Base-by-base conservation (phyloP, 2,797 vertebrate species). In the Pterois miles region DNA sequence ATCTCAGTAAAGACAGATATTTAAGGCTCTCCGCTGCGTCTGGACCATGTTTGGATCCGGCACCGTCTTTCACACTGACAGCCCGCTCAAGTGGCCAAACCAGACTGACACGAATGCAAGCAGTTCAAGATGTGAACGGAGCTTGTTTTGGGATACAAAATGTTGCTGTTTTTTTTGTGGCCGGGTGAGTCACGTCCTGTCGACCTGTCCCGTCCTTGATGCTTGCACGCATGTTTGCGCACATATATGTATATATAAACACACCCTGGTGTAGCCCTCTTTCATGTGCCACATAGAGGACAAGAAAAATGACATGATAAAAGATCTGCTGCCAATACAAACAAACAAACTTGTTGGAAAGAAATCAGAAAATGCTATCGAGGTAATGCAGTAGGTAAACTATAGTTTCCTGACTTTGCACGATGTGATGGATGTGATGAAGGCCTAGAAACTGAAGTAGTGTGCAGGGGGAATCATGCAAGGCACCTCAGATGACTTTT, bases 351-450 rank as follows among this genome's bases (percentile, higher is more conserved):
- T 27, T 57, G 40, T 14, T 20, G 33, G 59, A 22, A n/a, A 36
- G 18, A 74, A 57, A 59, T 68, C 40, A 36, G 20, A 2, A 36
- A 53, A 57, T 72, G 18, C 31, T 31, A 27, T 65, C 63, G 27
- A 23, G 22, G n/a, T 34, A 38, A 20, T 5, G 22, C 63, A 27
- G 40, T 40, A 33, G 34, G 63, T 71, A 62, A 85, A 67, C 33
- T 81, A 57, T 38, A 16, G 65, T 84, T 89, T 93, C 90, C 88
- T 90, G 85, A 70, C 54, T 33, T 82, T 80, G 65, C 67, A 88
- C n/a, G n/a, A n/a, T n/a, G n/a, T n/a, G n/a, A n/a, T n/a, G 93
- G 89, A 87, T 86, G 80, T 73, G 83, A 86, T 84, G 82, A 80
- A 57, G 38, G 31, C 70, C 67, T 8, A 8, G 65, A 54, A 81